Evolutionary conservation across 2,888 invertebrate genomes (phyloP).

Genomic region (Drosophila siamana): DNA sequence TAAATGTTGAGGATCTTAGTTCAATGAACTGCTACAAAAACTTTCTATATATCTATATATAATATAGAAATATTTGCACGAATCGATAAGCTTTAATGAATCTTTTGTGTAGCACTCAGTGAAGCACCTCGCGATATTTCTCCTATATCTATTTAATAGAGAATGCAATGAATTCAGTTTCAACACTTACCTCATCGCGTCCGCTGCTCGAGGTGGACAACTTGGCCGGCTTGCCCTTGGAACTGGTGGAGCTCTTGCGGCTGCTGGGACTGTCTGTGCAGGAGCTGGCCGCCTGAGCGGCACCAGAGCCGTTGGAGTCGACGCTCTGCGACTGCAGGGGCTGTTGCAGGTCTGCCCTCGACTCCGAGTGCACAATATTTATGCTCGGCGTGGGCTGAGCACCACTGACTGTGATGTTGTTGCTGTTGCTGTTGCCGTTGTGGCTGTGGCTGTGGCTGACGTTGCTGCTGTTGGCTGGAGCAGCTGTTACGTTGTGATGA

Average conservation of each 20-base stretch:
- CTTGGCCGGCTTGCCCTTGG: slow-evolving; percentile 65
- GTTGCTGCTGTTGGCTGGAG: slow-evolving; percentile 17
- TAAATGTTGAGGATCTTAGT: no score
- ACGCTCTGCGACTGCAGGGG: slow-evolving; percentile 46
- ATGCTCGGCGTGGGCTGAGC: slow-evolving; percentile 60
- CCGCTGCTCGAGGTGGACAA: slow-evolving; percentile 70
- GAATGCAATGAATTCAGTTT: no score
- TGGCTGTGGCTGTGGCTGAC: slow-evolving; percentile 15
- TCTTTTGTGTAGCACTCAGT: no score
- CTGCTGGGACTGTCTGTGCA: slow-evolving; percentile 83
- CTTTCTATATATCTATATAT: neutral
- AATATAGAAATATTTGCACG: no score
- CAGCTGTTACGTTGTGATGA: slow-evolving; percentile 18
- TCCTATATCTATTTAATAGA: no score
- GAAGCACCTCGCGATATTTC: no score
- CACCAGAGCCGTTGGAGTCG: slow-evolving; percentile 62
- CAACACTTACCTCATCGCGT: slow-evolving; percentile 68
- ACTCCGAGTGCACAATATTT: slow-evolving; percentile 44
- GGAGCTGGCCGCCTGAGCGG: slow-evolving; percentile 52
- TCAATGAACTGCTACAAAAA: neutral
- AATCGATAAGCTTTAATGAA: no score
- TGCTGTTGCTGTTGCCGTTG: neutral
- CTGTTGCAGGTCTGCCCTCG: slow-evolving; percentile 26
- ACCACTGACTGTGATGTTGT: slow-evolving; percentile 22
- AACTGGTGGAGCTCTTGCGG: slow-evolving; percentile 83